phyloP scores from a whole-genome alignment of 2,888 invertebrate genomes.

The Emmelina monodactyla region DNA sequence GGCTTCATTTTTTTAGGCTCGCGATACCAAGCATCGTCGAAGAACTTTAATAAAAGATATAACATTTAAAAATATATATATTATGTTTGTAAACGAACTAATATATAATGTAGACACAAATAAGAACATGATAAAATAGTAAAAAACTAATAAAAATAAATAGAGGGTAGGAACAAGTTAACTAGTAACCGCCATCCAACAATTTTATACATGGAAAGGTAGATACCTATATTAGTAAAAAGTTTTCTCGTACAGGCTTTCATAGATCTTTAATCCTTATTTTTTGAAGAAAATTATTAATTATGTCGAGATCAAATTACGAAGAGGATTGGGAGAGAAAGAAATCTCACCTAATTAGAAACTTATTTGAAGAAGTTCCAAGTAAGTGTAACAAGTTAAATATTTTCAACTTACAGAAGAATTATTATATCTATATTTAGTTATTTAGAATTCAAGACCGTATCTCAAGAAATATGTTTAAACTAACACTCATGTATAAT shows the following conservation, averaged over 20 bases:
- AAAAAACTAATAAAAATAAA: too few relatives aligned
- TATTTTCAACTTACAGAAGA: too few relatives aligned
- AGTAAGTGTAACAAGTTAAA: constrained; percentile 19
- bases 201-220: too few relatives aligned
- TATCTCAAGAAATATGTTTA: too few relatives aligned
- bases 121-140: too few relatives aligned
- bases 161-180: too few relatives aligned
- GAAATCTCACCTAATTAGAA: constrained; percentile 19
- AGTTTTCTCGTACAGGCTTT: neutral
- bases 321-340: constrained; percentile 22
- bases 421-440: neutral
- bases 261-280: constrained; percentile 1
- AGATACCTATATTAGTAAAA: neutral
- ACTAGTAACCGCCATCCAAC: too few relatives aligned
- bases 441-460: neutral
- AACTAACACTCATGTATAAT: neutral
- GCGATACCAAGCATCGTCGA: neutral
- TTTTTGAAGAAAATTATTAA: too few relatives aligned
- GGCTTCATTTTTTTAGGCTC: neutral
- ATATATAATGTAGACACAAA: neutral
- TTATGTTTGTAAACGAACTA: neutral
- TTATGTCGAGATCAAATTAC: too few relatives aligned
- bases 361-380: constrained; percentile 21
- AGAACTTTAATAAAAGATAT: neutral
- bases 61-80: neutral